Base-by-base conservation (phyloP, 2,113 vertebrate species). In the Cololabis saira region DNA sequence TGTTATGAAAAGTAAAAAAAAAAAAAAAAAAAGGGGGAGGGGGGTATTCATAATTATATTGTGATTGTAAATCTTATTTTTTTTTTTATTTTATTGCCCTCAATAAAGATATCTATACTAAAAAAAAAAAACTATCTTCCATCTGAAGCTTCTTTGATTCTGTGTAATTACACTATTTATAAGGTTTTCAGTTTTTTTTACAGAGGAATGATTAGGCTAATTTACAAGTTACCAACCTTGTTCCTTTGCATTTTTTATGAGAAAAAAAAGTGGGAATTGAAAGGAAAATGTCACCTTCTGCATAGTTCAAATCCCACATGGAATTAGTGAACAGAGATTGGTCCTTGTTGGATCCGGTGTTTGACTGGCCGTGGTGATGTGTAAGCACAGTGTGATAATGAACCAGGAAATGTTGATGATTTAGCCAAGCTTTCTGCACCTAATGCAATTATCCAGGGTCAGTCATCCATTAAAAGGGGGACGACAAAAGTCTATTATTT, bases 401-500 rank as follows among this genome's bases (percentile, higher is more conserved):
- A 71, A 57, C 70, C 53, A 42, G 67, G 62, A 66, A 56, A 49
- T 44, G 67, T 69, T 10, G 22, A 59, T 63, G 58, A 58, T 71
- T 75, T 48, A 53, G 51, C 58, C 45, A 17, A 65, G 58, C 82
- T 60, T 58, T 71, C 51, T 37, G 61, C 33, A 61, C 14, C 58
- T 85, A 82, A 87, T 85, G 64, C 72, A 81, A 65, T 86, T 58
- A 47, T 83, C 58, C 60, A 42, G 52, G 76, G 67, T 56, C 56
- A 70, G 58, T 65, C 53, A 61, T 75, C 78, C 75, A 74, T 84
- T 81, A 80, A 77, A 78, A 80, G 45, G 24, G 30, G 54, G 56
- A 66, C 66, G 56, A 87, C 75, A 73, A 79, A 79, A 83, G 72
- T 67, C 82, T 73, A 71, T 83, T 85, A 76, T 69, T 76, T 75